Base-by-base conservation (phyloP, 2,797 vertebrate species). In the Diplodus sargus region DNA sequence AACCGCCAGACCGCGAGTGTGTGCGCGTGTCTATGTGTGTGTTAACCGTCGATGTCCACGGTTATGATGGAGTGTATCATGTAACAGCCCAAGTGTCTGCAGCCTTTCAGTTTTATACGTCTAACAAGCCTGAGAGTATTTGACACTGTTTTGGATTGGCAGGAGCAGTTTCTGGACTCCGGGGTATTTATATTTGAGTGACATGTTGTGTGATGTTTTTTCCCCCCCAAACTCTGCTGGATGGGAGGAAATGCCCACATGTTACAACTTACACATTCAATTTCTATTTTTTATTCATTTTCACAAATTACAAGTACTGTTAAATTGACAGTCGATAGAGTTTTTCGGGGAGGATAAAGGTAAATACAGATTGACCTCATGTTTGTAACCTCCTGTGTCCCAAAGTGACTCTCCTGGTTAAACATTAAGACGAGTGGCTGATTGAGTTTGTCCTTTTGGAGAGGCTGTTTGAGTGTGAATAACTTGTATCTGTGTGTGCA, bases 1-100 rank as follows among this genome's bases (percentile, higher is more conserved):
- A 90, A 90, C 87, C 84, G 69, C 91, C 68, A 53, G 51, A 16
- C 70, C 15, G 71, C 47, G 67, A 85, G 82, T 76, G 83, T 79
- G 49, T 28, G 28, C 4, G 28, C 4, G 83, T 79, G 28, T 28
- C 28, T 28, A 28, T 28, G 69, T 52, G 69, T 87, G 83, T 75
- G 84, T 80, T 79, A 78, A 81, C 80, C 59, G 74, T 87, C 61
- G 83, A 79, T 76, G 70, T 88, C 74, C 83, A 83, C 86, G 86
- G 83, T 79, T 79, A 82, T 89, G 85, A 85, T 3, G 48, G 76
- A 66, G 63, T 54, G 9, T 68, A 84, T 89, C 84, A 60, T 70
- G 70, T 89, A 85, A 72, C 85, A 74, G 70, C 74, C 74, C 0
- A 25, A 79, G 58, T 58, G 74, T 81, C 69, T 58, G 62, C 22